Conservation (phyloP, 2,797 vertebrate species). For the Pyrrhura leucotis region DNA sequence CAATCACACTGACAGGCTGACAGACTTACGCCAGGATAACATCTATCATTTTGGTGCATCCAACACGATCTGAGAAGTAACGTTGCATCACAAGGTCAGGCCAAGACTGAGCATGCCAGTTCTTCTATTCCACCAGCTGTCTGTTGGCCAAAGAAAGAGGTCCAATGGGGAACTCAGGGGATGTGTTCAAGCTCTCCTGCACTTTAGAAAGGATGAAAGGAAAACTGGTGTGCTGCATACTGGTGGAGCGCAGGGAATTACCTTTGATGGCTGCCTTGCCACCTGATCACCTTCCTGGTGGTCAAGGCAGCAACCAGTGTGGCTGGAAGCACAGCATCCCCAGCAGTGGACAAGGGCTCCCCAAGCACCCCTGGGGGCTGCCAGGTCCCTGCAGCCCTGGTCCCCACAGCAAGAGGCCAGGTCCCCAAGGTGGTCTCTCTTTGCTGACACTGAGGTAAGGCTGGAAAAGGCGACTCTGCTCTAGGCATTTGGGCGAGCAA, state of each 20-base stretch:
- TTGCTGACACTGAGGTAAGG: not conserved
- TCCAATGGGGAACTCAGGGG: not conserved
- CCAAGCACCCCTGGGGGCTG: not conserved
- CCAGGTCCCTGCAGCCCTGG: not conserved
- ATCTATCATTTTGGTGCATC: not conserved
- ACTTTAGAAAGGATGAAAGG: not conserved
- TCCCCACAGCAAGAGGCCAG: accelerated
- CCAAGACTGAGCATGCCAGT: not conserved
- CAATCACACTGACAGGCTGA: not conserved
- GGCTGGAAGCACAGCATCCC: not conserved
- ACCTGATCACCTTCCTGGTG: not conserved
- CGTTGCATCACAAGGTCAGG: accelerated
- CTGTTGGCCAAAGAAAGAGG: not conserved
- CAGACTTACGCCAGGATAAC: not conserved
- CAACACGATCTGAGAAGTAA: not conserved
- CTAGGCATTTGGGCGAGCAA: not conserved
- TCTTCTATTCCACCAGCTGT: not conserved
- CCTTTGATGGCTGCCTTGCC: not conserved
- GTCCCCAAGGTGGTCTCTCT: not conserved
- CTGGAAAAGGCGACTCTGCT: accelerated
- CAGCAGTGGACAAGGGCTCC: accelerated
- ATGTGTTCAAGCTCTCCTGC: not conserved
- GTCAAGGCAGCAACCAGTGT: accelerated
- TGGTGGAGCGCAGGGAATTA: not conserved
- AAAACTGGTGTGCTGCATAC: not conserved